Evolutionary conservation across 2,797 vertebrate species (phyloP), one percentile per base, ranked within the genome.

Genomic region (Girardinus metallicus): DNA sequence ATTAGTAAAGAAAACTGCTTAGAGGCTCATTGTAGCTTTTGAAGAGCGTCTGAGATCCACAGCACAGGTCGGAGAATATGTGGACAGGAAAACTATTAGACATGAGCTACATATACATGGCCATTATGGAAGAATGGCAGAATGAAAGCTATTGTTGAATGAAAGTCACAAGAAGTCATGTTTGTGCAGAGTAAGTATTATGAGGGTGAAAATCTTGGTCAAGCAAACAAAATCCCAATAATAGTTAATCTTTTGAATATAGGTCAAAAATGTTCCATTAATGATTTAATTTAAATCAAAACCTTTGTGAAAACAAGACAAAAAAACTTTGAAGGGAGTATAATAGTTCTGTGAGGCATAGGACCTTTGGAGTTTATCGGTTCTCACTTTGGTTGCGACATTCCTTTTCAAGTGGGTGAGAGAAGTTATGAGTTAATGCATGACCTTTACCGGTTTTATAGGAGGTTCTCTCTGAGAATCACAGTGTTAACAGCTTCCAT

Each of bases 381-480:
- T 53, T 62, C 74, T 53, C 68, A 73, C 86, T 73, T 71, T 26
- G 74, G 64, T 73, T 87, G 34, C 74, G 81, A 86, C 75, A 80
- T 74, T 62, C 72, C 31, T 83, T 46, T 77, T 80, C 78, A 74
- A 74, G 74, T 36, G 74, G 64, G 83, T 88, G 64, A 86, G 85
- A 90, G 85, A 83, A 73, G 79, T 62, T 41, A 79, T 85, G 83
- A 88, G 87, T 88, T 86, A 88, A 91, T 88, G 87, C 76, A 87
- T 85, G 86, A 93, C 90, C 91, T 90, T 91, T 91, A 91, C 94
- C 84, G 92, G 88, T 93, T 92, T 88, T 88, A 87, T 79, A 86
- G 80, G 84, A 87, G 86, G 83, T 74, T 77, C 80, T 85, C 79
- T 82, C 77, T 75, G 82, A 85, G 79, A 79, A 88, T 89, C 80